phyloP scores from a whole-genome alignment of 2,113 vertebrate genomes.

The Conger conger region DNA sequence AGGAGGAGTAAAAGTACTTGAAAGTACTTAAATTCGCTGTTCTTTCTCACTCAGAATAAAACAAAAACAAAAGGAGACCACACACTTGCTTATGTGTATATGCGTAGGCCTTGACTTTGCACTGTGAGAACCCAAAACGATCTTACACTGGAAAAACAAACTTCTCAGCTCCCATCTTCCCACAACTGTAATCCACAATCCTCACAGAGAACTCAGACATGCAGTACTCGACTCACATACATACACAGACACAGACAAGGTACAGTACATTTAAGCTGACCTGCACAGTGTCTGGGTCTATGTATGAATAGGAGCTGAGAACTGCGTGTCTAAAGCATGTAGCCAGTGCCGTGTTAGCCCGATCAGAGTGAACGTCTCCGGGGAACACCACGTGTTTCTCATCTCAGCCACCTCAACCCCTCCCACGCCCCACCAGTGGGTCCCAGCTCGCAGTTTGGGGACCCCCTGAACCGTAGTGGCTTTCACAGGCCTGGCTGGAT shows the following conservation, averaged over 20 bases:
- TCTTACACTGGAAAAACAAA: neutral
- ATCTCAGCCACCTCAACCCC: neutral
- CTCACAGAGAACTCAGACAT: too few relatives aligned
- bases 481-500: neutral
- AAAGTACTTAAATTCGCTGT: slow-evolving; percentile 12
- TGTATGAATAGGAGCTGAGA: neutral
- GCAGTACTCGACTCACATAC: too few relatives aligned
- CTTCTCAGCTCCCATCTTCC: neutral
- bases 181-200: neutral
- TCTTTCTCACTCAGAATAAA: neutral
- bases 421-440: neutral
- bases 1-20: too few relatives aligned
- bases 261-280: neutral
- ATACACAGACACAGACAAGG: neutral
- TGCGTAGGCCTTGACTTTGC: neutral
- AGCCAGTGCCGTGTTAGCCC: neutral
- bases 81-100: neutral
- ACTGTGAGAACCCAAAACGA: neutral
- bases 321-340: neutral
- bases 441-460: too few relatives aligned
- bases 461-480: neutral
- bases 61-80: neutral
- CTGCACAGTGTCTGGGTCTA: too few relatives aligned
- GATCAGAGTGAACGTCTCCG: neutral
- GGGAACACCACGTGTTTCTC: neutral